Base-by-base conservation (phyloP, 2,113 vertebrate genomes). In the Cephalopholis sonnerati region DNA sequence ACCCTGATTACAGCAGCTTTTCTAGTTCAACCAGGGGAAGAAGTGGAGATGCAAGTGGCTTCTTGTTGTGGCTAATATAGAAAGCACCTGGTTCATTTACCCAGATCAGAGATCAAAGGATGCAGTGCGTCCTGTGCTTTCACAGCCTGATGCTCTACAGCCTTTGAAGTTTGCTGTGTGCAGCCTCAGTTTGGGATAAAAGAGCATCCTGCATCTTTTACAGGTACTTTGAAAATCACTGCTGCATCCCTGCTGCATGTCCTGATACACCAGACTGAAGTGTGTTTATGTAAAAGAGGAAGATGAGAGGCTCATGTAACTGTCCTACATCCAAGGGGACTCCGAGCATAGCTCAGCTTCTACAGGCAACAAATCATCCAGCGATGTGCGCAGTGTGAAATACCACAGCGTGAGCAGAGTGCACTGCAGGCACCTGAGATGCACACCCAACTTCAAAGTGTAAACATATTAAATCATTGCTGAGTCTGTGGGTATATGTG, bases 51-150 rank as follows among this genome's bases (percentile, higher is more conserved):
- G 7, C 46, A 2, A 64, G 41, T n/a, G 66, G 2, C 27, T 57
- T 46, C 58, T 44, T 22, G 29, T 54, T 25, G 27, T 76, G 24
- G 36, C 51, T 79, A 65, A 1, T n/a, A 4, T 24, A 15, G 59
- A 61, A 25, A 73, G 55, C 81, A 70, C 81, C 73, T 54, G 82
- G 15, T 78, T 77, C n/a, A 64, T 81, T 91, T 61, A 86, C 79
- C 63, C 88, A 79, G 58, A 69, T 77, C 62, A 68, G 51, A 75
- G 73, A 88, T 87, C 67, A 89, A 78, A 90, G 48, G 22, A 5
- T 12, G 64, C 41, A 32, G 76, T 67, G 6, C 20, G 46, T 25
- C 46, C 54, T 57, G 58, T 44, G 67, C 36, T 74, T 50, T 70
- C 67, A 3, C 59, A 27, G 69, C 41, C 82, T 83, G 76, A 29